Conservation (phyloP, 1,140 invertebrate species). For the Calephelis virginiensis region DNA sequence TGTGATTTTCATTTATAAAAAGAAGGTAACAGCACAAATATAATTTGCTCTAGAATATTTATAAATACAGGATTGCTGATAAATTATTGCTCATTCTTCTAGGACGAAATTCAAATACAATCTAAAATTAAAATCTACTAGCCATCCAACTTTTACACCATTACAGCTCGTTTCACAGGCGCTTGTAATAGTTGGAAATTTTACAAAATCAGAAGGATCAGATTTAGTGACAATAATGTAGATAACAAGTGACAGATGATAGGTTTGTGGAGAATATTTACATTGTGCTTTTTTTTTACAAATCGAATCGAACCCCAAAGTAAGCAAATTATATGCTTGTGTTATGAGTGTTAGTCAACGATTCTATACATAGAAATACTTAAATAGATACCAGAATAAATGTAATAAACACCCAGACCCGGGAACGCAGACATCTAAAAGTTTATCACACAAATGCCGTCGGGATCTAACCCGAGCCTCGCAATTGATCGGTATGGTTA, state of each 20-base stretch:
- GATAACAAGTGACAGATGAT: background rate
- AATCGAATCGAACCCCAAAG: no score
- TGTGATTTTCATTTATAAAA: no score
- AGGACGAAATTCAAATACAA: background rate
- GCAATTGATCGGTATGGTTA: no score
- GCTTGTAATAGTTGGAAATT: conserved; percentile 1
- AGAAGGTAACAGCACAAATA: background rate
- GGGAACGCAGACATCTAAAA: no score
- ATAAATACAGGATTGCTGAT: background rate
- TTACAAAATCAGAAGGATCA: background rate
- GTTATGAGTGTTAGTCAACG: no score
- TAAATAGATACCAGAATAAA: no score
- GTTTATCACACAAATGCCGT: no score
- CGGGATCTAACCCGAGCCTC: no score
- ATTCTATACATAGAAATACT: no score
- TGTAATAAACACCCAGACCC: no score
- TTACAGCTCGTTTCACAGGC: conserved; percentile 3
- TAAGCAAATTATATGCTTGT: no score
- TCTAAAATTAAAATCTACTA: conserved; percentile 11
- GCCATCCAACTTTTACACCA: background rate
- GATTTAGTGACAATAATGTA: background rate
- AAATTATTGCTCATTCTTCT: conserved; percentile 10
- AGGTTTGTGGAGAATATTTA: background rate
- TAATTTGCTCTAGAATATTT: background rate
- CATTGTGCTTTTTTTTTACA: no score